Base-by-base conservation (phyloP, 2,888 invertebrate species). In the Polia nebulosa region DNA sequence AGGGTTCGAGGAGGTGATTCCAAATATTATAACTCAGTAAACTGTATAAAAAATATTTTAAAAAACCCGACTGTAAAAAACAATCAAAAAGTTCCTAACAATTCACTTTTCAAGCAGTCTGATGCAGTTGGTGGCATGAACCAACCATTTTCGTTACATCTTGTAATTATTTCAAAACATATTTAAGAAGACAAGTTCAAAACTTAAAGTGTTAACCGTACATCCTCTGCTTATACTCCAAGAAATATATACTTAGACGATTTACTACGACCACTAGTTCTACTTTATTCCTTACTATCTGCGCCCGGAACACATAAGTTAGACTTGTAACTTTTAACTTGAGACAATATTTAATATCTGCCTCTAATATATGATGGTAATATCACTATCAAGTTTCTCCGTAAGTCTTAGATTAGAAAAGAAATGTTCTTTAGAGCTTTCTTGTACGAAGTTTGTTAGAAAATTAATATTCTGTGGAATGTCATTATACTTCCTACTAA, bases 271-370 rank as follows among this genome's bases (percentile, higher is more conserved):
- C 17, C 36, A 53, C 68, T 52, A 34, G 39, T 39, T 25, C 56
- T 44, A 66, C 62, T 74, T 81, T 62, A 69, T 73, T 45, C 32
- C 13, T 9, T 27, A 25, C 53, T 75, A 66, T 78, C 82, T 68
- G 44, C 15, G 39, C 47, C 27, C 20, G 36, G 64, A 75, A 69
- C 53, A 56, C 63, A 72, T 76, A 80, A 74, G 41, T 74, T 76
- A 65, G 56, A 47, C 63, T 76, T 80, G 70, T 70, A 77, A 80
- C 45, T 77, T 79, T 75, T 64, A 77, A 80, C 80, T 80, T 69
- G 53, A 70, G 76, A 58, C 63, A 44, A 70, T 70, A 80, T 77
- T 58, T 76, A 70, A 80, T 80, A 80, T 61, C 45, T 57, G 44
- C 34, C 1, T 61, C 52, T 69, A 27, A 58, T 64, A 34, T 58